A percentile compares a stretch with the other conserved stretches of the same genome.
These are phyloP conservation scores for Andrena trimmerana DNA, from an alignment of 2,888 invertebrate species.

Conservation along the genomic window DNA sequence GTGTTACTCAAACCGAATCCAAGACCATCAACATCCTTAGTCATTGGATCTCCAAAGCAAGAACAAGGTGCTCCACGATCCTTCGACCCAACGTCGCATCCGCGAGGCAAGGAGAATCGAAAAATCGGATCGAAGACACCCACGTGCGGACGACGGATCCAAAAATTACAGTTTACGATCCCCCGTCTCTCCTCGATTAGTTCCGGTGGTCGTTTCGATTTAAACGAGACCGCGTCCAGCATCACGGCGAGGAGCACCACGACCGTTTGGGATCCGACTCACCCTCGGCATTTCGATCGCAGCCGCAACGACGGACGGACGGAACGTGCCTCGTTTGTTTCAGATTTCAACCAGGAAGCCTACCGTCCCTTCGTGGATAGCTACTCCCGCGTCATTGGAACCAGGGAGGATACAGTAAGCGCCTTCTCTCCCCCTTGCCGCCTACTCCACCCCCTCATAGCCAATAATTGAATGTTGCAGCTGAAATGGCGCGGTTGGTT, in stretches of 20 bases:
- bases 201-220: constrained; percentile 39
- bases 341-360: constrained; percentile 58
- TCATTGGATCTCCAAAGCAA: neutral
- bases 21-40: neutral
- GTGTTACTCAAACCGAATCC: neutral
- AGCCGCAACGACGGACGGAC: constrained; percentile 23
- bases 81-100: neutral
- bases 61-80: neutral
- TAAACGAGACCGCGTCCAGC: constrained; percentile 37
- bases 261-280: constrained; percentile 24
- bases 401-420: no score
- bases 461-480: neutral
- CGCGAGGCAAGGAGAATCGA: neutral
- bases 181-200: constrained; percentile 30
- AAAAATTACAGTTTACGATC: constrained; percentile 21
- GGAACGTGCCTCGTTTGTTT: constrained; percentile 70
- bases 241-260: constrained; percentile 11
- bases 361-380: constrained; percentile 18
- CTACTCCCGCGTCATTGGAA: constrained; percentile 2
- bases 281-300: constrained; percentile 24
- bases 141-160: neutral
- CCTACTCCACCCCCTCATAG: neutral
- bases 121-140: neutral
- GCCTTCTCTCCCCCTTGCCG: neutral
- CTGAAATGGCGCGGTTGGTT: neutral